These are phyloP conservation scores for Mayetiola destructor DNA, from an alignment of 2,888 invertebrate genomes.

Conservation along the genomic window DNA sequence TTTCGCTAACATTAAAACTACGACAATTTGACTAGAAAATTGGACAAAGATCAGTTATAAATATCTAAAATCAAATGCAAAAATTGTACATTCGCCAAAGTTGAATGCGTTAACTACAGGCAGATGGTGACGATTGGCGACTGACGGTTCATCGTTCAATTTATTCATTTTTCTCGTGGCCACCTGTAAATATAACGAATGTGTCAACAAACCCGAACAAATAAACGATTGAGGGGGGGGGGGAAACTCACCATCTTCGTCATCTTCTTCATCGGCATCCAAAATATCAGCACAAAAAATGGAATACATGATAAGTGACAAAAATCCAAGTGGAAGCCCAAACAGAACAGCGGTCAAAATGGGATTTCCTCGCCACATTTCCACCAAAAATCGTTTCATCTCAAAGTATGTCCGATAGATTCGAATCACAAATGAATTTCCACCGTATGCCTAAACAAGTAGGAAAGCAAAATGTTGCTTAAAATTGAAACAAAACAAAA, in stretches of 20 bases:
- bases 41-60: no score
- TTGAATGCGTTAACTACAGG: no score
- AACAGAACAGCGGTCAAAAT: conserved; percentile 85
- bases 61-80: no score
- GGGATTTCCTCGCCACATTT: conserved; percentile 88
- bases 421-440: conserved; percentile 61
- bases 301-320: conserved; percentile 87
- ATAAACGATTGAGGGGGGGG: no score
- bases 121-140: neutral
- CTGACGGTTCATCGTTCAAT: neutral
- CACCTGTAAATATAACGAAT: neutral
- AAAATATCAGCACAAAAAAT: conserved; percentile 92
- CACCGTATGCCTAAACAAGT: conserved; percentile 78
- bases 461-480: conserved; percentile 23
- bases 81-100: no score
- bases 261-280: conserved; percentile 58
- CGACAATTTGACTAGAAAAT: no score
- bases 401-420: conserved; percentile 73
- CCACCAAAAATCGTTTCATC: conserved; percentile 57
- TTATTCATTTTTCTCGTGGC: conserved; percentile 10
- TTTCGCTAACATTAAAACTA: no score
- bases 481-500: neutral
- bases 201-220: no score
- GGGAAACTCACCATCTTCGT: conserved; percentile 36
- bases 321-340: conserved; percentile 83